Evolutionary conservation across 2,113 vertebrate species (phyloP).

Genomic region (Grallaria varia): DNA sequence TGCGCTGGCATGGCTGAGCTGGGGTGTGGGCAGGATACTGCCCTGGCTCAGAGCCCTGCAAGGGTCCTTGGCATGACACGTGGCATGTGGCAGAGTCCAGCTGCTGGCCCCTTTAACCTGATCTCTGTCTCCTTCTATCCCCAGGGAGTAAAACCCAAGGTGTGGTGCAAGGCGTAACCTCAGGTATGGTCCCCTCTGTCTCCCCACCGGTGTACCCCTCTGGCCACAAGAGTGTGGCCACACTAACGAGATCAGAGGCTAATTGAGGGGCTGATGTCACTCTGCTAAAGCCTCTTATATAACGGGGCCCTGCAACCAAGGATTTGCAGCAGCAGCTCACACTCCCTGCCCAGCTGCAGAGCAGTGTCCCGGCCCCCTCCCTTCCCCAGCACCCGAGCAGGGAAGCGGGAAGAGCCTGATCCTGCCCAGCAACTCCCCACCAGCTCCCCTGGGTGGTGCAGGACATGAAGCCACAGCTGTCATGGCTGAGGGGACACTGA

Average conservation of each 20-base stretch:
- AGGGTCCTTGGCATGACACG: rapidly evolving
- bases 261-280: constrained; percentile 64
- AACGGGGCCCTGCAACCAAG: constrained; percentile 1
- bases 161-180: constrained; percentile 86
- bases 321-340: not conserved
- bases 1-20: rapidly evolving
- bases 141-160: constrained; percentile 93
- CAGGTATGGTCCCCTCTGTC: constrained; percentile 76
- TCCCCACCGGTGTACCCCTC: not conserved
- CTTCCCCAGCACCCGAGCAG: not conserved
- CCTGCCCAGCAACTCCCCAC: not conserved
- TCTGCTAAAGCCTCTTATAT: constrained; percentile 49
- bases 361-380: not conserved
- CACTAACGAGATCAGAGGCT: constrained; percentile 49
- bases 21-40: not conserved
- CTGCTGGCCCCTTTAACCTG: not conserved
- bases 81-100: rapidly evolving
- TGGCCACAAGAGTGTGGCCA: not conserved
- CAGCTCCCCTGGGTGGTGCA: not conserved
- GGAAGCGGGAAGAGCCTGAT: not conserved
- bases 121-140: constrained; percentile 44
- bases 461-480: rapidly evolving
- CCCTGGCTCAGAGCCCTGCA: not conserved
- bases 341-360: constrained; percentile 34
- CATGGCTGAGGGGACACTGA: not conserved